Base-by-base conservation (phyloP, 2,888 invertebrate genomes). In the Allacma fusca region DNA sequence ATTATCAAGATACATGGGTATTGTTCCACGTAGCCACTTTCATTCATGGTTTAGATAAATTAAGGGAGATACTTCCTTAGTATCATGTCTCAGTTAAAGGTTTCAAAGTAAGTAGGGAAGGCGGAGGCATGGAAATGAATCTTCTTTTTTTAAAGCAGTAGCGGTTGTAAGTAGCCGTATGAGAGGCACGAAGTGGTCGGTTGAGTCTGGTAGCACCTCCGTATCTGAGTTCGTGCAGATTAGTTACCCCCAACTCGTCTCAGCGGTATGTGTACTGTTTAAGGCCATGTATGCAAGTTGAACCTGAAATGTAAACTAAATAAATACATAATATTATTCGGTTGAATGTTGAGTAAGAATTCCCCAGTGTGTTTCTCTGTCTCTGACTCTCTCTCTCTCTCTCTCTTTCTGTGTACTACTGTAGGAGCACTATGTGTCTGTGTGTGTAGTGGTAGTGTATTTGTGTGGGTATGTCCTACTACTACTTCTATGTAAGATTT, bases 261-360 rank as follows among this genome's bases (percentile, higher is more conserved):
- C 68, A 24, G 24, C 21, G 13, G 62, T n/a, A 16, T 23, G 7
- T 19, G 7, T 24, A 62, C 23, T 13, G 1, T 13, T 5, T 23
- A 26, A 12, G n/a, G 62, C 5, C 21, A 16, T 23, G 2, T 62
- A 23, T 62, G 62, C 26, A 62, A 57, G 28, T 29, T 26, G n/a
- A 28, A 28, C 28, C 34, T 34, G 5, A 34, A 34, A 34, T 34
- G 50, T 50, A 50, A 50, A 50, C 50, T 50, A n/a, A 50, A 50
- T 50, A 50, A 50, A 50, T 50, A 50, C 16, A n/a, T 50, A 34
- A 59, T 64, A 23, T 19, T 64, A 64, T 64, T 69, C 43, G 23
- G 24, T 79, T 77, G 80, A 79, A 81, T 81, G 79, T 77, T 81
- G 44, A 77, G 65, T 67, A 73, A 71, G 69, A 77, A 78, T 78